phyloP scores from a whole-genome alignment of 2,888 invertebrate genomes.

The Criorhina ranunculi region DNA sequence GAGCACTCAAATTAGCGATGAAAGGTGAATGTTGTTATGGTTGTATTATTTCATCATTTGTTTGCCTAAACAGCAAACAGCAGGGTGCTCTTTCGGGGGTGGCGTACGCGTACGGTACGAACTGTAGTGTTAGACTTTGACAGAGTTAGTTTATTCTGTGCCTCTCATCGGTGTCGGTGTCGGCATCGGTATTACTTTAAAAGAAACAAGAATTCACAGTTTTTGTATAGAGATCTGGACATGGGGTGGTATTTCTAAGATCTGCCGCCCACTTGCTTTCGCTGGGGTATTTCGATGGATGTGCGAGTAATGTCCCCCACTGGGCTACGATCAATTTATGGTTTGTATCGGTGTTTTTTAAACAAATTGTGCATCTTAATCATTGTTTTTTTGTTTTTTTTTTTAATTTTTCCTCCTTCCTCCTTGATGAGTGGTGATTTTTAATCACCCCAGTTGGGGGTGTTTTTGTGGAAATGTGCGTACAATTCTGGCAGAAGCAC shows the following conservation, averaged over 20 bases:
- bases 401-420: slow-evolving; percentile 12
- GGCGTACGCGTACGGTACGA: slow-evolving; percentile 35
- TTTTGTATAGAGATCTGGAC: slow-evolving; percentile 45
- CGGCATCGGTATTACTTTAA: slow-evolving; percentile 33
- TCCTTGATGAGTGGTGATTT: slow-evolving; percentile 41
- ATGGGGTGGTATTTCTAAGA: slow-evolving; percentile 63
- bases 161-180: slow-evolving; percentile 35
- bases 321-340: slow-evolving; percentile 66
- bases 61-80: slow-evolving; percentile 74
- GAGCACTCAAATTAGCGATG: slow-evolving; percentile 63
- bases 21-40: slow-evolving; percentile 77
- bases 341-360: slow-evolving; percentile 64
- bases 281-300: slow-evolving; percentile 24
- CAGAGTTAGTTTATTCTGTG: slow-evolving; percentile 56
- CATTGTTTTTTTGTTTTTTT: slow-evolving; percentile 51
- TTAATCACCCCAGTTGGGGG: slow-evolving; percentile 57
- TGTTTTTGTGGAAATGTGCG: slow-evolving; percentile 15
- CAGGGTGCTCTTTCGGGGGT: slow-evolving; percentile 66
- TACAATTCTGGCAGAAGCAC: slow-evolving; percentile 23
- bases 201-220: slow-evolving; percentile 49
- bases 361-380: slow-evolving; percentile 69
- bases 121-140: slow-evolving; percentile 48
- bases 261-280: slow-evolving; percentile 65
- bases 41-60: slow-evolving; percentile 76
- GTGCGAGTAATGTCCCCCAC: slow-evolving; percentile 44